Percentiles rank a stretch among this genome's conserved stretches.
Evolutionary conservation across 2,113 vertebrate species (phyloP).

Genomic region (Oryctolagus cuniculus): mOryCun1.1 NC_091439.1:124898501-124899000

Average conservation of each 20-base stretch:
- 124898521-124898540: constrained; percentile 63
- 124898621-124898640: background rate
- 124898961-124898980: background rate
- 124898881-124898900: background rate
- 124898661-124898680: background rate
- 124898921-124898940: background rate
- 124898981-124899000: background rate
- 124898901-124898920: background rate
- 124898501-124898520: constrained; percentile 46
- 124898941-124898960: background rate
- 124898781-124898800: background rate
- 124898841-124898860: background rate
- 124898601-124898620: background rate
- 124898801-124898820: background rate
- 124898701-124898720: background rate
- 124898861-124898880: background rate
- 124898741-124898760: background rate
- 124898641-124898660: background rate
- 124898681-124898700: background rate
- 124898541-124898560: constrained; percentile 5
- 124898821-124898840: background rate
- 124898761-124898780: background rate
- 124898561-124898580: constrained; percentile 9
- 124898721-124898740: background rate
- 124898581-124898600: background rate